Evolutionary conservation across 2,888 invertebrate genomes (phyloP).

Genomic region (Tolmerus cingulatus): DNA sequence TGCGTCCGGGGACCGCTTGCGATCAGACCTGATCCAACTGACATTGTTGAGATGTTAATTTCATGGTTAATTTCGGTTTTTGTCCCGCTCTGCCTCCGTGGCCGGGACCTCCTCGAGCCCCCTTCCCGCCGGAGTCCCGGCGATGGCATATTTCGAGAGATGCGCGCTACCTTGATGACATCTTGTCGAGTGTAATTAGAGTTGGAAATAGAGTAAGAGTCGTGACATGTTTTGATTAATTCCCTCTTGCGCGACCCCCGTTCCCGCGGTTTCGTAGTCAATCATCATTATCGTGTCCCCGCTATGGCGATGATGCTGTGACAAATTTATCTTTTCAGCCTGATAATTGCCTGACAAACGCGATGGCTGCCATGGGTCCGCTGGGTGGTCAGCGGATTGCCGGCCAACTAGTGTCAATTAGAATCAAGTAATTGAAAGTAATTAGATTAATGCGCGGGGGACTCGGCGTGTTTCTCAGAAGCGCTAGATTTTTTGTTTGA

Average conservation of each 20-base stretch:
- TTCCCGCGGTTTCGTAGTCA: not conserved
- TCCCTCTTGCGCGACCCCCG: not conserved
- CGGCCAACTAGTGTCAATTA: conserved; percentile 19
- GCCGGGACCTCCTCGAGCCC: not conserved
- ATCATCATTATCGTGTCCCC: conserved; percentile 30
- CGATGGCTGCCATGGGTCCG: not conserved
- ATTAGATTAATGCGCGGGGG: conserved; percentile 5
- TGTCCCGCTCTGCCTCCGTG: not conserved
- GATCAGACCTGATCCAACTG: conserved; percentile 19
- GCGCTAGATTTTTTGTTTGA: not conserved
- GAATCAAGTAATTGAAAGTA: conserved; percentile 15
- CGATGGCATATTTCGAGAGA: conserved; percentile 37
- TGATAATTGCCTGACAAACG: conserved; percentile 41
- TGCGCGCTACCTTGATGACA: conserved; percentile 44
- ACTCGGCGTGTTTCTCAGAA: not conserved
- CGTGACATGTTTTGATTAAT: conserved; percentile 45
- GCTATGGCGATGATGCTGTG: conserved; percentile 37
- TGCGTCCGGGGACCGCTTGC: not conserved
- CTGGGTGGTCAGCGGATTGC: conserved; percentile 6
- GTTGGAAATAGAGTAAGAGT: conserved; percentile 35
- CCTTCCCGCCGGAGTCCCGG: not conserved
- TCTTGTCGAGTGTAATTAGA: conserved; percentile 42
- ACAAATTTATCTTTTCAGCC: conserved; percentile 41
- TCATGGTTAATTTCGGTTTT: conserved; percentile 41
- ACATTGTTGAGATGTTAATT: conserved; percentile 46